Conservation (phyloP, 1,140 invertebrate genomes). For the Cydia pomonella region DNA sequence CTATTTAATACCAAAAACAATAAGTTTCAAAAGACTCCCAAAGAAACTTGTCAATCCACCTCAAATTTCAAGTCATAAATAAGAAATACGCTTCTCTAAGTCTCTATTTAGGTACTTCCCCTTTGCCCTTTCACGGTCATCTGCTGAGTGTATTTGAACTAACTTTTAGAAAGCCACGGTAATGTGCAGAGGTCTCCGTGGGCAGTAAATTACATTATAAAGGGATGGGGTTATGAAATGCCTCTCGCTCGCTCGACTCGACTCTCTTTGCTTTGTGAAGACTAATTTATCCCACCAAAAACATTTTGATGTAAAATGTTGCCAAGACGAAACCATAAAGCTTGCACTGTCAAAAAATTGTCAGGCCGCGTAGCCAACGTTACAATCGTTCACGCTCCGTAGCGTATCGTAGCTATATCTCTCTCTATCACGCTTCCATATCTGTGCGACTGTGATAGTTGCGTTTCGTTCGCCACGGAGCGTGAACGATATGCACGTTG, state of each 20-base stretch:
- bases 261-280: neutral
- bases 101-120: neutral
- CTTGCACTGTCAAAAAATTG: too few species aligned
- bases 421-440: too few species aligned
- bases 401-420: too few species aligned
- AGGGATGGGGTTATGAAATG: slow-evolving; percentile 59
- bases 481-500: too few species aligned
- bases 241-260: slow-evolving; percentile 82
- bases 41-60: slow-evolving; percentile 7
- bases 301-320: too few species aligned
- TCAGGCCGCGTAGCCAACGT: too few species aligned
- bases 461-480: too few species aligned
- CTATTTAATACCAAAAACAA: neutral
- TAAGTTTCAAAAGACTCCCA: neutral
- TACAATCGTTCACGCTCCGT: too few species aligned
- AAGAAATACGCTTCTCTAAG: neutral
- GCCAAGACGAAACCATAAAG: too few species aligned
- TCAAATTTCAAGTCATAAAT: slow-evolving; percentile 16
- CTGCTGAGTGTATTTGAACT: slow-evolving; percentile 1
- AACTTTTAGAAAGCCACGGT: slow-evolving; percentile 78
- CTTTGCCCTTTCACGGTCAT: slow-evolving; percentile 15
- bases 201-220: slow-evolving; percentile 15
- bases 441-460: too few species aligned
- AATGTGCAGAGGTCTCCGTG: slow-evolving; percentile 82
- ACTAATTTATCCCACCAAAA: too few species aligned